Percentiles rank a stretch among this genome's conserved stretches.
Conservation (phyloP, 1,140 invertebrate genomes). For the Coptotermes formosanus region DNA sequence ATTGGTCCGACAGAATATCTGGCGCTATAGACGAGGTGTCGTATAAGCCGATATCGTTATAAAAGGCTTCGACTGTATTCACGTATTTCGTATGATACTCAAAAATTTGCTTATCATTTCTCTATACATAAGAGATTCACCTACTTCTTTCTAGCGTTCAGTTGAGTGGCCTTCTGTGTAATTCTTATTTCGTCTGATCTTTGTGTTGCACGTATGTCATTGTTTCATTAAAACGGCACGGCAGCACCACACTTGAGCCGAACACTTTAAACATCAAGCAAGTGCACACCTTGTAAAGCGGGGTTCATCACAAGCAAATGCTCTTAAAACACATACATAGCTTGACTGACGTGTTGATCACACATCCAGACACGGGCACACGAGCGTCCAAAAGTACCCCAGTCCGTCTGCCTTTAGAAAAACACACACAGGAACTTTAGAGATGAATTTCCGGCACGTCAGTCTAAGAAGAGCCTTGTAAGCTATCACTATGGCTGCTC, state of each 20-base stretch:
- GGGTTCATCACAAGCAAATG: constrained; percentile 6
- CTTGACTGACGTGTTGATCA: constrained; percentile 18
- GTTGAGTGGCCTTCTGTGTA: too few relatives aligned
- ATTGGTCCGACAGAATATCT: too few relatives aligned
- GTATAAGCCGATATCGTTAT: too few relatives aligned
- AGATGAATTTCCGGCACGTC: not conserved
- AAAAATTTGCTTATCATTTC: too few relatives aligned
- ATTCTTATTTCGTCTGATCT: not conserved
- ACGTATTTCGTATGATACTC: too few relatives aligned
- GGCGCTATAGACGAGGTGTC: too few relatives aligned
- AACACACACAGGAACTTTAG: not conserved
- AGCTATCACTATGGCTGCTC: not conserved
- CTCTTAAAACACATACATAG: constrained; percentile 8
- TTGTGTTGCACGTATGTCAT: not conserved
- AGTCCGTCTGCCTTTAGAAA: not conserved
- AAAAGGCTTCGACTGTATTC: too few relatives aligned
- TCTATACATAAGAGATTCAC: too few relatives aligned
- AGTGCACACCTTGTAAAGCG: constrained; percentile 2
- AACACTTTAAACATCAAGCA: constrained; percentile 2
- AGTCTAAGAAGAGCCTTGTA: not conserved
- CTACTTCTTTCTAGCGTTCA: too few relatives aligned
- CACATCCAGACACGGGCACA: not conserved
- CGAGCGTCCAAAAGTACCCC: not conserved
- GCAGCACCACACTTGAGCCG: not conserved
- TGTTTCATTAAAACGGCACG: not conserved